A percentile compares a stretch with the other conserved stretches of the same genome.
phyloP scores from a whole-genome alignment of 1,140 invertebrate genomes.

The Drosophila kurseongensis region DNA sequence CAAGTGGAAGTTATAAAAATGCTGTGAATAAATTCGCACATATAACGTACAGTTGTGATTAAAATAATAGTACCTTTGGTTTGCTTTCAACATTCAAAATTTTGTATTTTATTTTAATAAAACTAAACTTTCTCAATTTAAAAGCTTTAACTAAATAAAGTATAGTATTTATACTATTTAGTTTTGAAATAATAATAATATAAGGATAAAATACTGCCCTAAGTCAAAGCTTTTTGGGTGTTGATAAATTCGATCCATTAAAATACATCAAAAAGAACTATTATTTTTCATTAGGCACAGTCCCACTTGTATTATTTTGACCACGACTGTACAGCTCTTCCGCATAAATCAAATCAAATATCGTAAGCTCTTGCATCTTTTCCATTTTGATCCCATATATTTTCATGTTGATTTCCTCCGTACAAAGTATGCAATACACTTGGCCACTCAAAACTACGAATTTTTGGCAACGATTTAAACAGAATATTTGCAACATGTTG shows the following conservation, averaged over 20 bases:
- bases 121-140: too few species aligned
- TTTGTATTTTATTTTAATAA: too few species aligned
- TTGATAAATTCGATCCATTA: too few species aligned
- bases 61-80: background rate
- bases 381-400: constrained; percentile 10
- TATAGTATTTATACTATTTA: too few species aligned
- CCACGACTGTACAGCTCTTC: constrained; percentile 3
- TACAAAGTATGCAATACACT: constrained; percentile 32
- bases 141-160: too few species aligned
- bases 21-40: constrained; percentile 16
- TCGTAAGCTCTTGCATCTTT: constrained; percentile 21
- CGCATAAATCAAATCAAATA: constrained; percentile 51
- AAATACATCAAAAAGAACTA: too few species aligned
- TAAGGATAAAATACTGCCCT: too few species aligned
- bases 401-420: constrained; percentile 23
- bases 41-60: background rate
- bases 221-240: too few species aligned
- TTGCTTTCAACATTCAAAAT: background rate
- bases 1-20: constrained; percentile 30
- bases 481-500: constrained; percentile 15
- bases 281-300: too few species aligned
- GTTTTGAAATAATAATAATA: too few species aligned
- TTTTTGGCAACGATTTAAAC: constrained; percentile 52
- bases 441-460: constrained; percentile 41
- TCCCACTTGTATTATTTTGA: background rate